Percentiles rank a stretch among this genome's conserved stretches.
These are phyloP conservation scores for Drosophila athabasca DNA, from an alignment of 1,140 invertebrate genomes.

Conservation along the genomic window DNA sequence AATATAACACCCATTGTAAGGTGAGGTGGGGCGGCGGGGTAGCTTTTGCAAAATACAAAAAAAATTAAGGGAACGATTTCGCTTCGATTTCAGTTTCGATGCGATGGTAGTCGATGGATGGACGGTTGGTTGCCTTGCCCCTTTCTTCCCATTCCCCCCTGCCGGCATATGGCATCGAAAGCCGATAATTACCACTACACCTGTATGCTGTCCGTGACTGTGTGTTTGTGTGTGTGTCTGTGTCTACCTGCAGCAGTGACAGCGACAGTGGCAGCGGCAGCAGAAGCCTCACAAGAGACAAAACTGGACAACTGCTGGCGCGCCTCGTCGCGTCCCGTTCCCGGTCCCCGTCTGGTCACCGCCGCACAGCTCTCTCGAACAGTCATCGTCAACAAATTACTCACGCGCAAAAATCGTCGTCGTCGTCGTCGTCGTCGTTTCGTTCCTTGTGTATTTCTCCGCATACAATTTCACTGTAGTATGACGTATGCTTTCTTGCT, in stretches of 20 bases:
- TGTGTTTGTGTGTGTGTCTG: conserved; percentile 25
- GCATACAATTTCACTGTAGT: conserved; percentile 74
- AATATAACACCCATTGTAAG: conserved; percentile 56
- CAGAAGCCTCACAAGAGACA: conserved; percentile 75
- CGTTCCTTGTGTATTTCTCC: conserved; percentile 55
- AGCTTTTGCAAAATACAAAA: conserved; percentile 5
- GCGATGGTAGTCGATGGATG: neutral
- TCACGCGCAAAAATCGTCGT: conserved; percentile 74
- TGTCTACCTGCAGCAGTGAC: conserved; percentile 57
- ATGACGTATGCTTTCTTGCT: conserved; percentile 70
- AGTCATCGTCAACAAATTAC: conserved; percentile 70
- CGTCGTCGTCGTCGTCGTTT: too few species aligned
- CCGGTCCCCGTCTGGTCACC: neutral
- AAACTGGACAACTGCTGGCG: conserved; percentile 46
- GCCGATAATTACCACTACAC: conserved; percentile 73
- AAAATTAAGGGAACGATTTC: conserved; percentile 56
- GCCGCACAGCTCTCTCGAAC: conserved; percentile 22
- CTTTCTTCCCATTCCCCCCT: conserved; percentile 13
- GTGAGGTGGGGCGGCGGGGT: too few species aligned
- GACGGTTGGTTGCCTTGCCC: too few species aligned
- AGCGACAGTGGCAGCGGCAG: too few species aligned
- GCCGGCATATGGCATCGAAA: conserved; percentile 76
- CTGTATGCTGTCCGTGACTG: conserved; percentile 13
- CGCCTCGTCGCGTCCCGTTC: neutral
- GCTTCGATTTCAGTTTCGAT: conserved; percentile 27